Conservation (phyloP, 2,888 invertebrate genomes). For the Limnephilus lunatus region DNA sequence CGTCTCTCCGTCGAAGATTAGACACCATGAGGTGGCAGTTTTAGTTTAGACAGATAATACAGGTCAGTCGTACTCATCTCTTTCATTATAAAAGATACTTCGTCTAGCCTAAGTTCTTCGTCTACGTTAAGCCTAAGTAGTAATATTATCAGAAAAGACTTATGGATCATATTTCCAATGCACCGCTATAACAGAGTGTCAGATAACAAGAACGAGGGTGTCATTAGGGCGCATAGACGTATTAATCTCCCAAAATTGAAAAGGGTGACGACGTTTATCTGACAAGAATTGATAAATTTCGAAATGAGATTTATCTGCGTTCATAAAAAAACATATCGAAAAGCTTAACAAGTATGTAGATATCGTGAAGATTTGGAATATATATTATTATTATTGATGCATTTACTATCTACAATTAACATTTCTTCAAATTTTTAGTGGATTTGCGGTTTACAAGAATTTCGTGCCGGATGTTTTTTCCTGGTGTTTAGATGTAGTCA, state of each 20-base stretch:
- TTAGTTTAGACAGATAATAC: background rate
- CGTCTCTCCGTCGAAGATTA: background rate
- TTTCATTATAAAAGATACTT: background rate
- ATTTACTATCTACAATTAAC: no score
- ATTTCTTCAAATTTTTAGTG: no score
- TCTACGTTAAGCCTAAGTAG: background rate
- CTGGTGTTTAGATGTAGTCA: background rate
- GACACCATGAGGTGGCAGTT: background rate
- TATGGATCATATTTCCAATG: background rate
- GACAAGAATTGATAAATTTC: background rate
- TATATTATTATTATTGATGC: no score
- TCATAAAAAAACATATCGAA: background rate
- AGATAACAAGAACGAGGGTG: background rate
- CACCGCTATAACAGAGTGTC: background rate
- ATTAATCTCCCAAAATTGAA: background rate
- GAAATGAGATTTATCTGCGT: background rate
- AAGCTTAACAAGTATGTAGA: background rate
- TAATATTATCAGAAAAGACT: background rate
- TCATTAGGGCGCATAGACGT: background rate
- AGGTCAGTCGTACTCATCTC: background rate
- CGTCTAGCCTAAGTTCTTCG: background rate
- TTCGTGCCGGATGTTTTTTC: background rate
- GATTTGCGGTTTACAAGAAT: background rate
- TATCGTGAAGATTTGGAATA: background rate
- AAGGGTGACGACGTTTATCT: background rate